Percentiles rank a stretch among this genome's conserved stretches.
Evolutionary conservation across 2,888 invertebrate species (phyloP).

Genomic region (Drosophila tripunctata): DNA sequence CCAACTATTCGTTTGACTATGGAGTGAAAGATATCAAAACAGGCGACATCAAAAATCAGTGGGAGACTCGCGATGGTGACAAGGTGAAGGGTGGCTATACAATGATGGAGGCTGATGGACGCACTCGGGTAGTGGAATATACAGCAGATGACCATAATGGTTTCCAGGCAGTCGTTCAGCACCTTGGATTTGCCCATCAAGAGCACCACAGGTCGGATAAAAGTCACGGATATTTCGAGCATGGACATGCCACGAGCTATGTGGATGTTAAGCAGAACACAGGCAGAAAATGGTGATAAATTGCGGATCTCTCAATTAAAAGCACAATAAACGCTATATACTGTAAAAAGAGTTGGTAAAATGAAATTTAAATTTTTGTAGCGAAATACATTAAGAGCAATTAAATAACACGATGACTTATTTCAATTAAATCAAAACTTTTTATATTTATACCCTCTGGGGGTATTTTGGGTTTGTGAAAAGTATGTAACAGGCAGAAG

Average conservation of each 20-base stretch:
- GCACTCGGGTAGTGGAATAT: conserved; percentile 85
- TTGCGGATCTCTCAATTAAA: not conserved
- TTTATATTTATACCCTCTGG: too few species aligned
- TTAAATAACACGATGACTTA: too few species aligned
- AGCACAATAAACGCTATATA: not conserved
- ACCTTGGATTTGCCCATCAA: conserved; percentile 83
- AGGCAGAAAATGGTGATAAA: conserved; percentile 49
- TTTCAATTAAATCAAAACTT: too few species aligned
- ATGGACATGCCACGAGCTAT: conserved; percentile 44
- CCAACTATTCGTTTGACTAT: conserved; percentile 85
- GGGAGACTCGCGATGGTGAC: conserved; percentile 86
- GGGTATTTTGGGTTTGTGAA: too few species aligned
- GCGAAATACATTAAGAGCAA: too few species aligned
- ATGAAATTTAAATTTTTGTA: too few species aligned
- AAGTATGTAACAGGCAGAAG: too few species aligned
- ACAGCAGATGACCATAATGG: conserved; percentile 85
- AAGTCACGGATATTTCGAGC: conserved; percentile 36
- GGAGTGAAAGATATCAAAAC: conserved; percentile 85
- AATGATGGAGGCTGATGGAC: conserved; percentile 85
- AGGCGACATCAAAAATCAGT: conserved; percentile 85
- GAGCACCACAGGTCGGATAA: conserved; percentile 53
- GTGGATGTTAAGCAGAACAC: conserved; percentile 74
- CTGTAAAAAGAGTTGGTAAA: too few species aligned
- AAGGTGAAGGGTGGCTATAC: conserved; percentile 85
- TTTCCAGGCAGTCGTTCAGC: conserved; percentile 85